Percentiles rank a stretch among this genome's conserved stretches.
Conservation (phyloP, 2,797 vertebrate genomes). For the Saguinus oedipus region DNA sequence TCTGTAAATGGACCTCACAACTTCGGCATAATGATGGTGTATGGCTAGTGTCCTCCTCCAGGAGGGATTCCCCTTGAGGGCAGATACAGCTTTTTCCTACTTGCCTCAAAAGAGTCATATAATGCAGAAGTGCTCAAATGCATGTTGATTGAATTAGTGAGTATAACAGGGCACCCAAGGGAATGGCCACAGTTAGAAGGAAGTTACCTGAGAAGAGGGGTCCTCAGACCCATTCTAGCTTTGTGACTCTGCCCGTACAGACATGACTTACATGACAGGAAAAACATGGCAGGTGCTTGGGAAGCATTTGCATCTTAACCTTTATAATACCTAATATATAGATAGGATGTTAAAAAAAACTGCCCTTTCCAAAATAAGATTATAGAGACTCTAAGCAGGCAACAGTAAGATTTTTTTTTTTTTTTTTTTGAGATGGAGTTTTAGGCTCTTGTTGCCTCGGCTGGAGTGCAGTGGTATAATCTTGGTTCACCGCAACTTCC, state of each 20-base stretch:
- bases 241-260: rapidly evolving
- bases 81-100: neutral
- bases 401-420: neutral
- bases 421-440: neutral
- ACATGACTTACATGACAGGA: neutral
- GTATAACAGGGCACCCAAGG: neutral
- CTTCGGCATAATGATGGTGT: rapidly evolving
- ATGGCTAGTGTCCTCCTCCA: neutral
- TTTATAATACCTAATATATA: neutral
- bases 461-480: neutral
- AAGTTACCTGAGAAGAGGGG: neutral
- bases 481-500: neutral
- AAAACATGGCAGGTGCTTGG: neutral
- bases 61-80: neutral
- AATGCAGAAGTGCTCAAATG: neutral
- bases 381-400: neutral
- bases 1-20: neutral
- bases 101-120: neutral
- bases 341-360: neutral
- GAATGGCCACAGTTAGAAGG: neutral
- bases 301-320: neutral
- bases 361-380: neutral
- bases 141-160: neutral
- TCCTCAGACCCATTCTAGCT: neutral
- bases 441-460: neutral